Base-by-base conservation (phyloP, 2,888 invertebrate species). In the Nasonovia ribisnigri region DNA sequence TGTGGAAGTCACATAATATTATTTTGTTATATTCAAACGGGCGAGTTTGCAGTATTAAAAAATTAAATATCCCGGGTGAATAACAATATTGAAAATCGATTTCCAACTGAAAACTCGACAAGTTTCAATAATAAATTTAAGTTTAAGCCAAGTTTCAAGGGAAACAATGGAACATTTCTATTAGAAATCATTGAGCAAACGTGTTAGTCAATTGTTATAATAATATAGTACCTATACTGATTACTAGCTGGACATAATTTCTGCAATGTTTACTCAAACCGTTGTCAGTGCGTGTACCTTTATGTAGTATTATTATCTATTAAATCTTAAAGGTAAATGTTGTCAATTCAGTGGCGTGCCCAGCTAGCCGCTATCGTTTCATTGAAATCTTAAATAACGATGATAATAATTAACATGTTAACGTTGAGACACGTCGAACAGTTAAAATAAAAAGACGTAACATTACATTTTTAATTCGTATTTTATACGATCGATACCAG, bases 51-150 rank as follows among this genome's bases (percentile, higher is more conserved):
- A 92, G 48, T 67, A 87, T 87, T 87, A 67, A 88, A 42, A 48
- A 88, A 60, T 48, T 87, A 87, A 92, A 92, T 16, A 16, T 88
- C 67, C 36, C 20, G 42, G 29, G 87, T 48, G n/a, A 88, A 67
- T 67, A 67, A 92, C 60, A 92, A 92, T 88, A 42, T n/a, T n/a
- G 29, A 11, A 87, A 87, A 87, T 92, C 60, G 60, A 48, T 88
- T 87, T 92, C 13, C 51, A 51, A 92, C 51, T 88, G 42, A 51
- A 51, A 54, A 51, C 24, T 54, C 26, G 10, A 3, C 48, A 88
- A 48, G 29, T 92, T 48, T 87, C 20, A 48, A 51, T 29, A 87
- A 48, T 67, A 20, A 48, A 5, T 36, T 42, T 13, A 29, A 26
- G 29, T 60, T 92, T 26, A 16, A 46, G 48, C 60, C 48, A 16